phyloP scores from a whole-genome alignment of 2,888 invertebrate species.

The Drosophila lutescens region DNA sequence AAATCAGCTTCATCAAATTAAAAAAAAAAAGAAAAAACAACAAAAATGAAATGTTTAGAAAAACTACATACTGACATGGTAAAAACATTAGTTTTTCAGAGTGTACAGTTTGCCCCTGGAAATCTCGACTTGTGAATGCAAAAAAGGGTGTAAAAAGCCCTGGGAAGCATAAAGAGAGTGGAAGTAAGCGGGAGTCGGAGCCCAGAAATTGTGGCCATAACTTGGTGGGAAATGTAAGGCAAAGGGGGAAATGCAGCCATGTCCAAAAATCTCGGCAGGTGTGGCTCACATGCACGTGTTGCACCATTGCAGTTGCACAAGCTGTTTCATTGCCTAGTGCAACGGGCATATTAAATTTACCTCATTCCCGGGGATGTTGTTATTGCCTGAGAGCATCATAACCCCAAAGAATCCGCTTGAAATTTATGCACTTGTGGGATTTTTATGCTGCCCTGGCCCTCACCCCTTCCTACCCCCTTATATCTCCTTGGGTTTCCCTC shows the following conservation, averaged over 20 bases:
- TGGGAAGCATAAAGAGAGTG: slow-evolving; percentile 15
- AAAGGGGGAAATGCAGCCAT: slow-evolving; percentile 30
- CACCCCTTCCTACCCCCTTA: neutral
- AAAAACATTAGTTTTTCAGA: too few relatives aligned
- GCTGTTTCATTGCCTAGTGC: slow-evolving; percentile 33
- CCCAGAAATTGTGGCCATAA: slow-evolving; percentile 18
- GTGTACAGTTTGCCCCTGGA: neutral
- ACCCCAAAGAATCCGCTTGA: slow-evolving; percentile 56
- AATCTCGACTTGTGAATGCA: slow-evolving; percentile 30
- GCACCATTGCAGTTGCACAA: slow-evolving; percentile 34
- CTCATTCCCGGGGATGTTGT: slow-evolving; percentile 7
- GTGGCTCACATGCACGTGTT: slow-evolving; percentile 40
- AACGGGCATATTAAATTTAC: slow-evolving; percentile 36
- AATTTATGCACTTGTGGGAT: slow-evolving; percentile 77
- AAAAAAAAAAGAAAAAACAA: too few relatives aligned
- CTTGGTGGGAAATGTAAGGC: slow-evolving; percentile 3
- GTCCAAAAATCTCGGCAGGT: slow-evolving; percentile 68
- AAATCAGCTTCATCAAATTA: too few relatives aligned
- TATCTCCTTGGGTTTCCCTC: neutral
- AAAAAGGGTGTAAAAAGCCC: slow-evolving; percentile 9
- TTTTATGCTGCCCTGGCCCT: slow-evolving; percentile 49
- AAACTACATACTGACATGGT: too few relatives aligned
- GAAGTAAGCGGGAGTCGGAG: neutral
- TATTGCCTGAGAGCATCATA: slow-evolving; percentile 49
- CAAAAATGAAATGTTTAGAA: too few relatives aligned